These are phyloP conservation scores for Cryptomyrus ogoouensis DNA, from an alignment of 2,113 vertebrate species.

Conservation along the genomic window DNA sequence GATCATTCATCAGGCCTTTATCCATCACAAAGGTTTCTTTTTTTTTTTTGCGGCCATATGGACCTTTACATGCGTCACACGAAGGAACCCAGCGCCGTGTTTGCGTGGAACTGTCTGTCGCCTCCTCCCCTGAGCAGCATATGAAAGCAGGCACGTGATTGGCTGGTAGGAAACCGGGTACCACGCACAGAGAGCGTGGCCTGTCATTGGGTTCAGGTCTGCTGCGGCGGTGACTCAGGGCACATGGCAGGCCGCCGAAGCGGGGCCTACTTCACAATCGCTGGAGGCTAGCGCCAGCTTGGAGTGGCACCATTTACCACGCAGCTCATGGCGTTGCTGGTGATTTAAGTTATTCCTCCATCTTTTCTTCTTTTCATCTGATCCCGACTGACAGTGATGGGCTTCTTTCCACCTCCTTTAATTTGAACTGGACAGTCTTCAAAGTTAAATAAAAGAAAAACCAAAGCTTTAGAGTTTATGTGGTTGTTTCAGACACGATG, in stretches of 20 bases:
- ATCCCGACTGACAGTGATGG: neutral
- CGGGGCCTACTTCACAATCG: neutral
- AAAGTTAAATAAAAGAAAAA: slow-evolving; percentile 3
- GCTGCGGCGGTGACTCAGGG: neutral
- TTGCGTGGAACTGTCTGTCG: neutral
- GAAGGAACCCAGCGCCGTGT: neutral
- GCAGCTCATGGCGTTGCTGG: neutral
- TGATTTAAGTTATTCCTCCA: neutral
- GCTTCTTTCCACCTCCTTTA: neutral
- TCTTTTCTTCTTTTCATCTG: neutral
- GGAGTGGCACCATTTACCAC: neutral
- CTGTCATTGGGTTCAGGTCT: neutral
- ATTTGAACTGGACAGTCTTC: slow-evolving; percentile 13
- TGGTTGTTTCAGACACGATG: neutral
- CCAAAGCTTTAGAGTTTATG: neutral
- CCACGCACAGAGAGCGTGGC: neutral
- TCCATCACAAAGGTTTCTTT: neutral
- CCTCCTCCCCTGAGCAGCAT: neutral
- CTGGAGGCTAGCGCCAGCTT: neutral
- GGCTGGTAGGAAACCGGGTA: neutral
- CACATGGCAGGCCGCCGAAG: neutral
- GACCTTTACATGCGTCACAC: neutral
- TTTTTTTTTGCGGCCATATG: neutral
- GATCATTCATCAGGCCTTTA: neutral
- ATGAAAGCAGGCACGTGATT: neutral